These are phyloP conservation scores for Misgurnus anguillicaudatus DNA, from an alignment of 2,113 vertebrate genomes.

Conservation along the genomic window DNA sequence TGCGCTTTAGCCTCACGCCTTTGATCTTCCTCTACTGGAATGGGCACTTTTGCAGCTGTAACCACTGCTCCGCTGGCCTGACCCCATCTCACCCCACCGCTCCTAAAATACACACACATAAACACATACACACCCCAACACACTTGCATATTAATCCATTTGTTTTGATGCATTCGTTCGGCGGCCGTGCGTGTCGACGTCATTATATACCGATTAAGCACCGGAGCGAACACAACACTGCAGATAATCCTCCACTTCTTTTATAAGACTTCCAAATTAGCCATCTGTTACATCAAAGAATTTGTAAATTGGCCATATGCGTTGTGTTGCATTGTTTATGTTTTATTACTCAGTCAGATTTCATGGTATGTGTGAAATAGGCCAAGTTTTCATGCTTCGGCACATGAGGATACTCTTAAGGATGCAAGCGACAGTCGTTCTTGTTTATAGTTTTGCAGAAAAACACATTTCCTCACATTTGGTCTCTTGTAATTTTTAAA, in stretches of 20 bases:
- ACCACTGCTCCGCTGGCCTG: constrained; percentile 50
- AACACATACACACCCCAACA: constrained; percentile 25
- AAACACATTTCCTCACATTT: background rate
- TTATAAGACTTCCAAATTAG: constrained; percentile 47
- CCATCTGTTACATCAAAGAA: constrained; percentile 41
- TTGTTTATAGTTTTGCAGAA: background rate
- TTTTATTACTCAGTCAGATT: constrained; percentile 20
- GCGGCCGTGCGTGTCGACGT: constrained; percentile 56
- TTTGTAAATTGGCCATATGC: constrained; percentile 27
- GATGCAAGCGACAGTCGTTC: background rate
- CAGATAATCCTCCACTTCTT: constrained; percentile 64
- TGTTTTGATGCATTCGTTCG: constrained; percentile 53
- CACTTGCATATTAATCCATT: constrained; percentile 24
- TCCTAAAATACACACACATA: constrained; percentile 41
- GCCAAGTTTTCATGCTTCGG: background rate
- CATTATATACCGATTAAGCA: constrained; percentile 73
- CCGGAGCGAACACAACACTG: constrained; percentile 69
- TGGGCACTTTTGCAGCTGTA: constrained; percentile 55
- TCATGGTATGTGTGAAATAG: background rate
- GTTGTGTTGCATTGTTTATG: constrained; percentile 12
- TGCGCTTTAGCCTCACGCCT: constrained; percentile 80
- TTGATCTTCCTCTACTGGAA: constrained; percentile 58
- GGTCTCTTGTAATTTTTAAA: background rate
- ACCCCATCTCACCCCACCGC: constrained; percentile 32
- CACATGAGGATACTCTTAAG: background rate